phyloP scores from a whole-genome alignment of 1,140 invertebrate genomes.

The Panagrolaimus sp. region DNA sequence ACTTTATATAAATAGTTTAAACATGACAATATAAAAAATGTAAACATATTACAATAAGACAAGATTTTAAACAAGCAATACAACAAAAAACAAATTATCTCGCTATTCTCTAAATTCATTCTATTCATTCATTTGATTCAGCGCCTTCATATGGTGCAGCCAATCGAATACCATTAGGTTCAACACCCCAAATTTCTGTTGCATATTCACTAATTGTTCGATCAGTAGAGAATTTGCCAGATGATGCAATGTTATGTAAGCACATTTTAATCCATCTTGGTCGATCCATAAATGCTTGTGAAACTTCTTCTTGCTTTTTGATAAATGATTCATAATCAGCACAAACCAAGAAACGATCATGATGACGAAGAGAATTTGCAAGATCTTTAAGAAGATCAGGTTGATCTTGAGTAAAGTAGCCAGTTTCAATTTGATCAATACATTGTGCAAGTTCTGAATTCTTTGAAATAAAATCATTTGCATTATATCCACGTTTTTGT shows the following conservation, averaged over 20 bases:
- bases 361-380: slow-evolving; percentile 79
- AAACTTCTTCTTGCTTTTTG: slow-evolving; percentile 80
- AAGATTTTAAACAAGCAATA: too few relatives aligned
- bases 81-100: too few relatives aligned
- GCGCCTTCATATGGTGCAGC: neutral
- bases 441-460: slow-evolving; percentile 82
- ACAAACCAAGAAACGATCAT: slow-evolving; percentile 84
- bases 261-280: slow-evolving; percentile 88
- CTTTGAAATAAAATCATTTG: slow-evolving; percentile 82
- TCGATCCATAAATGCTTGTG: slow-evolving; percentile 69
- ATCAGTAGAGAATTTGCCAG: slow-evolving; percentile 91
- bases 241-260: slow-evolving; percentile 88
- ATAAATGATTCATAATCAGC: slow-evolving; percentile 94
- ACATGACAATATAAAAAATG: too few relatives aligned
- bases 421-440: slow-evolving; percentile 89
- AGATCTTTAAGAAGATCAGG: slow-evolving; percentile 83
- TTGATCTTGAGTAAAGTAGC: slow-evolving; percentile 89
- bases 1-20: too few relatives aligned
- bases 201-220: slow-evolving; percentile 78
- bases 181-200: slow-evolving; percentile 2
- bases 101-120: too few relatives aligned
- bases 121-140: too few relatives aligned
- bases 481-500: slow-evolving; percentile 77
- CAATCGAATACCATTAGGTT: neutral
- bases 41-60: too few relatives aligned